Evolutionary conservation across 2,888 invertebrate species (phyloP).

Genomic region (Drosophila algonquin): DNA sequence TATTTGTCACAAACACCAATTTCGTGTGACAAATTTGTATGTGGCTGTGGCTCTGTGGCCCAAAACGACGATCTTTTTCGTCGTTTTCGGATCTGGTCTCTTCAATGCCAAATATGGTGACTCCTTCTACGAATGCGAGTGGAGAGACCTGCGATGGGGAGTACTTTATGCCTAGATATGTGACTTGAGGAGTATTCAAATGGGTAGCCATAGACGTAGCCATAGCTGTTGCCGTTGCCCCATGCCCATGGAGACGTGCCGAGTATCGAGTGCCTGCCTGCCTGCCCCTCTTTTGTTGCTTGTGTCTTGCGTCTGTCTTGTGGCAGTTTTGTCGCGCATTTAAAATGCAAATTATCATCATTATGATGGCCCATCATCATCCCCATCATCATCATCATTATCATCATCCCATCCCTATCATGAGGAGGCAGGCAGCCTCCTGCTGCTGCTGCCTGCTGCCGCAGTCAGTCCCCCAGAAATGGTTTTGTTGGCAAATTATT

Average conservation of each 20-base stretch:
- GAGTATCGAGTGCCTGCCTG: not conserved
- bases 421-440: constrained; percentile 34
- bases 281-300: not conserved
- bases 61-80: constrained; percentile 40
- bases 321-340: constrained; percentile 73
- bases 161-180: constrained; percentile 68
- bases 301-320: constrained; percentile 38
- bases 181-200: constrained; percentile 65
- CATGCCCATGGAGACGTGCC: not conserved
- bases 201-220: constrained; percentile 31
- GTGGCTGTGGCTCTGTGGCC: constrained; percentile 22
- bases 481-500: constrained; percentile 78
- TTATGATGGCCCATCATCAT: constrained; percentile 72
- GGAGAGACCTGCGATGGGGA: constrained; percentile 33
- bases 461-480: constrained; percentile 36
- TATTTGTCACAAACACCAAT: constrained; percentile 80
- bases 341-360: constrained; percentile 80
- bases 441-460: constrained; percentile 6
- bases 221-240: not conserved
- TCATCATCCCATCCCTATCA: constrained; percentile 45
- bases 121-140: constrained; percentile 38
- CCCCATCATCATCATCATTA: constrained; percentile 71
- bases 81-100: constrained; percentile 11
- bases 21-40: constrained; percentile 80
- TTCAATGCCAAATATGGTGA: constrained; percentile 70